Evolutionary conservation across 2,113 vertebrate genomes (phyloP), one percentile per base, ranked within the genome.

Genomic region (Neolamprologus longior): DNA sequence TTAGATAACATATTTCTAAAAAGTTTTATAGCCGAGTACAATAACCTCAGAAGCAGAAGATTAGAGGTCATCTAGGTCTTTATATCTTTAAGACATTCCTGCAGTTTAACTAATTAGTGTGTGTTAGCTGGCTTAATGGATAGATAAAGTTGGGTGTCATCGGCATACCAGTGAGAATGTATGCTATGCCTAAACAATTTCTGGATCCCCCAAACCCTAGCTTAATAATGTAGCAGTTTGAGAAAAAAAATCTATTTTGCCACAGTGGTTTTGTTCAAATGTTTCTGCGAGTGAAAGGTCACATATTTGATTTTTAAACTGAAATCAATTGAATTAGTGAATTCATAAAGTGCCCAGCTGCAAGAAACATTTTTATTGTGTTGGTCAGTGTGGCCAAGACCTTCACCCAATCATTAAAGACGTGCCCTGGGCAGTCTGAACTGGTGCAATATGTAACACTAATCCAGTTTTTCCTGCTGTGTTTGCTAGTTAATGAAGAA

Each of bases 231-330:
- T 66, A 68, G n/a, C 35, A 68, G 33, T 40, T 68, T 40, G 19
- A 61, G 28, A 5, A 68, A 37, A 55, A 40, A 13, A 37, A n/a
- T 0, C 17, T 1, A 40, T 68, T 68, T 68, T 40, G 19, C 31
- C 58, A 63, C 58, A 63, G 31, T 63, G 58, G 58, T 63, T 63
- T 63, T 63, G 9, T n/a, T 66, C 19, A 66, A 66, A 66, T 66
- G 19, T n/a, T 33, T 33, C 17, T 3, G 31, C 31, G 1, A 66
- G 19, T 37, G 17, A 35, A 35, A 35, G 28, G 28, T 63, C 58
- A 19, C 28, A 33, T 66, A 35, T 37, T 35, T 5, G 31, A 19
- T 35, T 66, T 66, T 66, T 37, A 66, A 66, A 66, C 33, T 35
- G 28, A 37, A n/a, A 35, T n/a, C 33, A 66, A 12, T 7, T 66